Evolutionary conservation across 2,113 vertebrate species (phyloP).

Genomic region (Uria lomvia): DNA sequence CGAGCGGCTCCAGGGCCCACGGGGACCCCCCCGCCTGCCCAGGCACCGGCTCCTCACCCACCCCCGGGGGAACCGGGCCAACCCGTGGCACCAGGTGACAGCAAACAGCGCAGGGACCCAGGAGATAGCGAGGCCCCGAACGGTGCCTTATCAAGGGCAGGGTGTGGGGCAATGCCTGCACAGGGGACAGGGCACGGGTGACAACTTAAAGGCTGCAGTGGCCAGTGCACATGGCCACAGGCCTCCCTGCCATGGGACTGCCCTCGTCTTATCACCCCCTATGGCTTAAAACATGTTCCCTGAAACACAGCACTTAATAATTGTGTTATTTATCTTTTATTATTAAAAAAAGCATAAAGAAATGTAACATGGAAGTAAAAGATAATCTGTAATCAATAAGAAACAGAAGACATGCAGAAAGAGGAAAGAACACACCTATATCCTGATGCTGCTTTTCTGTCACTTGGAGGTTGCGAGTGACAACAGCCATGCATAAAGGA

Average conservation of each 20-base stretch:
- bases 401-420: accelerated
- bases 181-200: accelerated
- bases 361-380: accelerated
- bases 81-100: accelerated
- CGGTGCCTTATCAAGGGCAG: background rate
- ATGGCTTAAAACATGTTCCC: accelerated
- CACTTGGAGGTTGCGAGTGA: accelerated
- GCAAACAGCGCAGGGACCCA: accelerated
- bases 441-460: accelerated
- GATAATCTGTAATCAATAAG: accelerated
- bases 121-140: background rate
- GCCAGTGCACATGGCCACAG: accelerated
- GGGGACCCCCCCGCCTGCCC: background rate
- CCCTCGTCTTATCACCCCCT: accelerated
- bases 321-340: accelerated
- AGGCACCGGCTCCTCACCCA: background rate
- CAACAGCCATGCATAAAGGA: accelerated
- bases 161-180: background rate
- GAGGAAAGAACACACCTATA: accelerated
- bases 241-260: background rate
- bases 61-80: background rate
- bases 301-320: accelerated
- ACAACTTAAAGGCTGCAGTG: background rate
- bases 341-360: no score
- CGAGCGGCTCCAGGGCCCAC: background rate